phyloP scores from a whole-genome alignment of 2,797 vertebrate species.

The Chaetophractus vellerosus region DNA sequence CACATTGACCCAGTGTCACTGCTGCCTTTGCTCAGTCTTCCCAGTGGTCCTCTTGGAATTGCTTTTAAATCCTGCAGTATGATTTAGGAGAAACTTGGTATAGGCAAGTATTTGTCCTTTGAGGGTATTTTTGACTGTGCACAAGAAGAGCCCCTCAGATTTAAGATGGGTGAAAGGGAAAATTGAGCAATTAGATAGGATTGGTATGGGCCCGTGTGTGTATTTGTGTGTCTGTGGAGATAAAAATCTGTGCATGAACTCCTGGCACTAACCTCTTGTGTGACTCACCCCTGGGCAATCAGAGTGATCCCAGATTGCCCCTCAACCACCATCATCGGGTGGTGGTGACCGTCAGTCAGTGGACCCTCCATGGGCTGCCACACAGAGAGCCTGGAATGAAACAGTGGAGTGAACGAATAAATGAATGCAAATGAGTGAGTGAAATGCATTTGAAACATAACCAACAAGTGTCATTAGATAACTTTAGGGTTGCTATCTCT shows the following conservation, averaged over 20 bases:
- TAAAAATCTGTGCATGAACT: neutral
- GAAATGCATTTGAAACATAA: neutral
- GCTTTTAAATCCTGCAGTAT: rapidly evolving
- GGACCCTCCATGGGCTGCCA: too few species aligned
- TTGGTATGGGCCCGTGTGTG: neutral
- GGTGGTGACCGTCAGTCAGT: rapidly evolving
- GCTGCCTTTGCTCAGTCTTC: rapidly evolving
- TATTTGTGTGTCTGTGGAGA: neutral
- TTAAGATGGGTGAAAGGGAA: neutral
- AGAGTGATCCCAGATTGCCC: rapidly evolving
- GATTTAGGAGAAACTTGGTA: too few species aligned
- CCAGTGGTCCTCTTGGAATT: rapidly evolving
- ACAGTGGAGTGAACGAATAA: neutral
- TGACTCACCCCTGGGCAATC: neutral
- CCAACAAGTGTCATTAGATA: rapidly evolving
- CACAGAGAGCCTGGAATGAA: neutral
- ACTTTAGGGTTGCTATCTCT: neutral
- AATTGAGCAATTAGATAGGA: neutral
- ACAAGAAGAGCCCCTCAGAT: neutral
- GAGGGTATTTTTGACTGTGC: neutral
- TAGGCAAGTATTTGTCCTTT: neutral
- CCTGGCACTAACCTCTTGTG: neutral
- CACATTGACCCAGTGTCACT: rapidly evolving
- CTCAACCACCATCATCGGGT: rapidly evolving
- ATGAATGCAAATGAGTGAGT: neutral